phyloP scores from a whole-genome alignment of 1,140 invertebrate species.

The Orchesella cincta region DNA sequence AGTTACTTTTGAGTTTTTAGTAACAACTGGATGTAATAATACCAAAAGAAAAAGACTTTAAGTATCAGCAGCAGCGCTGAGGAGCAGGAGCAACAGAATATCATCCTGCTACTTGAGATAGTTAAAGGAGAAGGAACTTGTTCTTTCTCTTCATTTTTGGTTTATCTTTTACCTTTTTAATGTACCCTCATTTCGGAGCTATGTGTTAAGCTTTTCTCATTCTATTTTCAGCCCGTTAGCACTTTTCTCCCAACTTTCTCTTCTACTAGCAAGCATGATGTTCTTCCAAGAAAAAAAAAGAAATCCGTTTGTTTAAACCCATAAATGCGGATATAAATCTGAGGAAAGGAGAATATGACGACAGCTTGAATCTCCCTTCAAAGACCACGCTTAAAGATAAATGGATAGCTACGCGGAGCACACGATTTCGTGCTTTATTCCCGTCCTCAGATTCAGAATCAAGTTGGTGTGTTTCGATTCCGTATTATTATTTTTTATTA shows the following conservation, averaged over 20 bases:
- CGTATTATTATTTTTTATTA: too few relatives aligned
- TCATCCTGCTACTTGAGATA: background rate
- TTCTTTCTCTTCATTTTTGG: background rate
- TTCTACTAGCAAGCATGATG: too few relatives aligned
- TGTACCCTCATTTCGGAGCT: background rate
- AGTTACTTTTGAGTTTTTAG: slow-evolving; percentile 5
- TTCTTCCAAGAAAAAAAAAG: too few relatives aligned
- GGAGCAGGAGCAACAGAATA: background rate
- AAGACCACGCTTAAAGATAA: too few relatives aligned
- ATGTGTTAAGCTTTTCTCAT: too few relatives aligned
- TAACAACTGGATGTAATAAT: background rate
- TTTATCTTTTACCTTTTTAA: background rate
- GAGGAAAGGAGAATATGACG: background rate
- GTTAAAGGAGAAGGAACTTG: background rate
- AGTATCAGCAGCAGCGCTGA: background rate
- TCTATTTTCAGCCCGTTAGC: too few relatives aligned
- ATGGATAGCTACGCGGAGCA: too few relatives aligned
- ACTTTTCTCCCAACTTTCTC: too few relatives aligned
- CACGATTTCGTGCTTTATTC: too few relatives aligned
- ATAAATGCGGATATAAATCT: background rate
- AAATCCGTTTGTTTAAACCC: background rate
- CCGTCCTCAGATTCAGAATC: too few relatives aligned
- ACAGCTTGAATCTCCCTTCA: too few relatives aligned
- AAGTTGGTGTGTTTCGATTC: too few relatives aligned
- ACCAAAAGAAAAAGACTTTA: background rate